phyloP scores from a whole-genome alignment of 37 sponge, comb jelly and placozoan species.

The Eunapius fragilis region DNA sequence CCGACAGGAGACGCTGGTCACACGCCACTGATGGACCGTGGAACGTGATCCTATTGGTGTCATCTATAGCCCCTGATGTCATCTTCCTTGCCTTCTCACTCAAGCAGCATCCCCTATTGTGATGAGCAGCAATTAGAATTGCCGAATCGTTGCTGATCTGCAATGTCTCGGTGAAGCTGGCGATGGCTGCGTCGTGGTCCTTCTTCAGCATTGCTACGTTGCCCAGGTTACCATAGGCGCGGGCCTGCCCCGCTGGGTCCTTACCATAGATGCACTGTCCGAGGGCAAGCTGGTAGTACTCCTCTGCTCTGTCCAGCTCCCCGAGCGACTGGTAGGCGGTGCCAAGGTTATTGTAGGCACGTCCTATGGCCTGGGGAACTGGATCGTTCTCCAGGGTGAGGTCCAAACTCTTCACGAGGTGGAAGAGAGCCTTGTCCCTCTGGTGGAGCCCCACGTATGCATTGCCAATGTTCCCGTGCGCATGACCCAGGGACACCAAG shows the following conservation, averaged over 20 bases:
- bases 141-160: conserved; percentile 46
- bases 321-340: conserved; percentile 64
- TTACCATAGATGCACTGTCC: conserved; percentile 71
- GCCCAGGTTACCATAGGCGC: conserved; percentile 75
- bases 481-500: conserved; percentile 60
- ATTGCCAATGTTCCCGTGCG: conserved; percentile 79
- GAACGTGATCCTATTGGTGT: not conserved
- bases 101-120: conserved; percentile 76
- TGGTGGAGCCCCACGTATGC: conserved; percentile 65
- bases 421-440: conserved; percentile 56
- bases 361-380: conserved; percentile 55
- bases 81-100: conserved; percentile 38
- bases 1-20: not conserved
- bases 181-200: conserved; percentile 45
- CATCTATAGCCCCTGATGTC: not conserved
- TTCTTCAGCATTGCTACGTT: conserved; percentile 67
- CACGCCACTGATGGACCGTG: conserved; percentile 2
- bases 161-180: conserved; percentile 67
- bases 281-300: conserved; percentile 69
- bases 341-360: conserved; percentile 74
- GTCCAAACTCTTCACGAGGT: conserved; percentile 45
- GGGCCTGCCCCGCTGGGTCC: conserved; percentile 61
- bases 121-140: conserved; percentile 53
- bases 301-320: conserved; percentile 45
- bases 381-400: conserved; percentile 52